Percentiles rank a stretch among this genome's conserved stretches.
Conservation (phyloP, 2,797 vertebrate genomes). For the Peromyscus aztecus region DNA sequence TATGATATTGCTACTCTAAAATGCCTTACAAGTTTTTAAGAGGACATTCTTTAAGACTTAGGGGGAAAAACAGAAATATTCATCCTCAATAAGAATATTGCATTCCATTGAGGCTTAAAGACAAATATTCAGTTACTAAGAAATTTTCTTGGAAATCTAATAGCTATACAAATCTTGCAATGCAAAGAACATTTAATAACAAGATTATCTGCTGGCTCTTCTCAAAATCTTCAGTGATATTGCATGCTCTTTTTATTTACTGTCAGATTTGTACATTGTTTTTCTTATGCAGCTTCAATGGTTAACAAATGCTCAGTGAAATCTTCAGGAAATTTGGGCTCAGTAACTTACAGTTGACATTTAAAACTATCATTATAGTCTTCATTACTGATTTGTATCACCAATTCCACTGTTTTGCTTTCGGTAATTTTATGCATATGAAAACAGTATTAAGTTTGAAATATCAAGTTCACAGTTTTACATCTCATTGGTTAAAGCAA, state of each 20-base stretch:
- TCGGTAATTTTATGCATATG: not conserved
- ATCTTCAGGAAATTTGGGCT: constrained; percentile 47
- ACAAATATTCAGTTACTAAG: not conserved
- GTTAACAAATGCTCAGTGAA: constrained; percentile 20
- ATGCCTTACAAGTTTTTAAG: not conserved
- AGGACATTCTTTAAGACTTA: not conserved
- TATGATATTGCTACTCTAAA: not conserved
- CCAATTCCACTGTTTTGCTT: constrained; percentile 30
- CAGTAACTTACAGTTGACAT: constrained; percentile 64
- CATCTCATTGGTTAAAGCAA: constrained; percentile 45
- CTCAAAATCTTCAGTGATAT: constrained; percentile 18
- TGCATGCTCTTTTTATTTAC: not conserved
- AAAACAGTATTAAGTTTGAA: constrained; percentile 61
- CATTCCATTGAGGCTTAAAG: constrained; percentile 19
- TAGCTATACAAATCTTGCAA: not conserved
- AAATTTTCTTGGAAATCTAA: constrained; percentile 38
- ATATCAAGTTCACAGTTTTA: constrained; percentile 63
- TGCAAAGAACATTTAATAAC: constrained; percentile 35
- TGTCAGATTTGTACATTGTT: constrained; percentile 33
- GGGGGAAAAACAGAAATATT: not conserved
- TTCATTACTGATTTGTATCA: constrained; percentile 10
- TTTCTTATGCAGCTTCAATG: not conserved
- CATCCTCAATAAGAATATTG: constrained; percentile 44
- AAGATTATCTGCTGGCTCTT: not conserved
- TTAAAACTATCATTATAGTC: constrained; percentile 61